Base-by-base conservation (phyloP, 23 tunicate species). In the Clavelina lepadiformis region DNA sequence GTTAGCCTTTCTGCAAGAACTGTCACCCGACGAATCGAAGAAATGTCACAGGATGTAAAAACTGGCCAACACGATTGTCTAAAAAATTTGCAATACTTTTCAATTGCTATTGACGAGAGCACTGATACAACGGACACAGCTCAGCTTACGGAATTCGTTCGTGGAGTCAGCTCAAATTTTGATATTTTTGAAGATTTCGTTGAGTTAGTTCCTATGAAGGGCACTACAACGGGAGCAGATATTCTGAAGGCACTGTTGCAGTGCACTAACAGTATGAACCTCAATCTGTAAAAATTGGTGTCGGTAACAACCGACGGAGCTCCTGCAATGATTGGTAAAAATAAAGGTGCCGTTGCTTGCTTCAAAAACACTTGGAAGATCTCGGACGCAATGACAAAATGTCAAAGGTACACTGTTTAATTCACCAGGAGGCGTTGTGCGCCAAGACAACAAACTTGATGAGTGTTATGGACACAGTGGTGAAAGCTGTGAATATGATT, bases 381-480 rank as follows among this genome's bases (percentile, higher is more conserved):
- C 58, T 25, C 31, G 88, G 79, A 63, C 20, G 33, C 30, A 29
- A 72, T 63, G 30, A 63, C 58, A 64, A 53, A 28, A 71, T 81
- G 38, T 31, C 37, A 41, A 74, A 61, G 24, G 47, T 61, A 49
- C 75, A 74, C 62, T 82, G 91, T 51, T 6, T 75, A 24, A 83
- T 83, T 69, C 72, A 75, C 71, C 82, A 83, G 67, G 83, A 83
- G 56, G 78, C 82, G 58, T 76, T 83, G 78, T 77, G 83, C 29
- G 77, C 93, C 27, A 83, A 58, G 75, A 38, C 29, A 53, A 20
- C 74, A 52, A 51, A 28, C 53, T 66, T 76, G 37, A 76, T 76
- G 54, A 34, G 22, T 28, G 91, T 75, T 25, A 75, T 82, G 91
- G 54, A 46, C 69, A 46, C 31, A 75, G 74, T 68, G 7, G 33